Percentiles rank a stretch among this genome's conserved stretches.
phyloP scores from a whole-genome alignment of 2,797 vertebrate genomes.

The Dryobates pubescens region DNA sequence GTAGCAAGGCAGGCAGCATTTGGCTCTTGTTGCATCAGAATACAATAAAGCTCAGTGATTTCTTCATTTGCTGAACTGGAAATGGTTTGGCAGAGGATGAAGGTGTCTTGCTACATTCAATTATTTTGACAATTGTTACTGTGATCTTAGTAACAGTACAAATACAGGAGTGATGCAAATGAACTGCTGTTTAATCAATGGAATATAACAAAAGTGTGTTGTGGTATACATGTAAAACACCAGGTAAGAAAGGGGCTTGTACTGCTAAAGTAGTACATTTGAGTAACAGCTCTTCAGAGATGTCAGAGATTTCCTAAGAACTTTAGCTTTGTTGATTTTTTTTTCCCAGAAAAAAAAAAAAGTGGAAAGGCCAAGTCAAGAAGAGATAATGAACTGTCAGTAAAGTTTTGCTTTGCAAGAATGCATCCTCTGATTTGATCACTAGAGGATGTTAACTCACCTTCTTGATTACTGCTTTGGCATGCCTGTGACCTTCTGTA shows the following conservation, averaged over 20 bases:
- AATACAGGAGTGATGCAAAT: background rate
- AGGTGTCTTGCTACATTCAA: background rate
- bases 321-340: background rate
- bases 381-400: background rate
- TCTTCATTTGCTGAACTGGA: background rate
- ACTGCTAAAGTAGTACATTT: background rate
- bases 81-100: background rate
- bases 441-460: background rate
- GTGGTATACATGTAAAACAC: background rate
- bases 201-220: background rate
- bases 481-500: background rate
- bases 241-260: background rate
- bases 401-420: background rate
- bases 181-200: background rate
- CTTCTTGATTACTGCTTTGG: background rate
- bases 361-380: background rate
- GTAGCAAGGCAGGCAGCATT: background rate
- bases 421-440: background rate
- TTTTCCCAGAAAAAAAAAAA: background rate
- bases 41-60: background rate
- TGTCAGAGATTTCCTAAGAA: conserved; percentile 3
- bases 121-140: background rate
- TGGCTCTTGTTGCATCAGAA: background rate
- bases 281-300: conserved; percentile 6
- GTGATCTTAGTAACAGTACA: background rate